These are phyloP conservation scores for Thalpophila matura DNA, from an alignment of 2,888 invertebrate species.

Conservation along the genomic window DNA sequence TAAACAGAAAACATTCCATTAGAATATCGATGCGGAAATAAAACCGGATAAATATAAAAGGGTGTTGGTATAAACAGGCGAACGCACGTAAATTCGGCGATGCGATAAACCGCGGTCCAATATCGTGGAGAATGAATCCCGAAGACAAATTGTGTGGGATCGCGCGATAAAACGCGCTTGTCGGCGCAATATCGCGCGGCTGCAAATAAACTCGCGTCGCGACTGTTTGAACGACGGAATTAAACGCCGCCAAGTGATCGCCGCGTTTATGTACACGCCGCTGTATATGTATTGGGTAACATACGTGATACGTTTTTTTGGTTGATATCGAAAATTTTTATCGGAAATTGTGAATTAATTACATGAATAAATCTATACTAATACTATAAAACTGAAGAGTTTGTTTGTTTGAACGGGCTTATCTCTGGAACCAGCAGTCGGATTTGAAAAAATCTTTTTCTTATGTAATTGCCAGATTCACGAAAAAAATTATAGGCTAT, in stretches of 20 bases:
- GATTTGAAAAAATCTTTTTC: too few species aligned
- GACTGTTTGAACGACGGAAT: constrained; percentile 60
- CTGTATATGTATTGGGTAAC: constrained; percentile 14
- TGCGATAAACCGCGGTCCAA: constrained; percentile 69
- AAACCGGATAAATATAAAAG: constrained; percentile 60
- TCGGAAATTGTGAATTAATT: constrained; percentile 3
- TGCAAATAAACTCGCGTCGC: constrained; percentile 61
- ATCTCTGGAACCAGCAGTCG: too few species aligned
- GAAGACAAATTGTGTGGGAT: constrained; percentile 71
- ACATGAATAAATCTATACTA: background rate
- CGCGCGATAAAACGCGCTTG: constrained; percentile 64
- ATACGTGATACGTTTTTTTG: constrained; percentile 6
- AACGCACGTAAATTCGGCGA: constrained; percentile 67
- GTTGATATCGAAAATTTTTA: background rate
- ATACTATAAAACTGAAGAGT: too few species aligned
- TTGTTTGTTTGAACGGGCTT: too few species aligned
- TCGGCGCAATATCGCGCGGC: constrained; percentile 61
- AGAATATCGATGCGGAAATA: constrained; percentile 57
- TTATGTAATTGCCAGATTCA: too few species aligned
- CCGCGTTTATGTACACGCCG: constrained; percentile 38
- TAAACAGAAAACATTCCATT: constrained; percentile 60
- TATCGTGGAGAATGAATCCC: constrained; percentile 71
- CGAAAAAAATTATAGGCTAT: too few species aligned
- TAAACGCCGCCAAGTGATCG: constrained; percentile 59
- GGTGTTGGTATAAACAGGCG: constrained; percentile 62